phyloP scores from a whole-genome alignment of 2,888 invertebrate species.

The Drosophila nr. medialis region DNA sequence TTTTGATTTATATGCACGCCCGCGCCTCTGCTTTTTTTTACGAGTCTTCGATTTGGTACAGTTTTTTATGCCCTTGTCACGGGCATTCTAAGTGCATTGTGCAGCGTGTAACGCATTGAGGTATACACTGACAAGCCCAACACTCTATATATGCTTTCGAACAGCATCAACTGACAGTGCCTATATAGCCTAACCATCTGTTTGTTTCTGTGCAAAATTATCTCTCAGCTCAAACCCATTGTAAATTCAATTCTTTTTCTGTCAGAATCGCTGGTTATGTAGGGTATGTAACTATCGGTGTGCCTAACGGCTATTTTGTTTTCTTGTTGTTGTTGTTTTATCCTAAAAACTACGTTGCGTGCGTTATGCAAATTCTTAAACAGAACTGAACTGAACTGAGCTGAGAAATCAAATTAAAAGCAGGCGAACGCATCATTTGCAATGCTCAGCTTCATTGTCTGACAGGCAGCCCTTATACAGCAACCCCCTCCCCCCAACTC shows the following conservation, averaged over 20 bases:
- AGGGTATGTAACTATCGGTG: background rate
- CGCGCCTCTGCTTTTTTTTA: constrained; percentile 71
- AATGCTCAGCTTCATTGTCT: constrained; percentile 35
- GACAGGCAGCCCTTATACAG: constrained; percentile 33
- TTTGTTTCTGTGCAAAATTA: background rate
- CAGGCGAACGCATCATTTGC: constrained; percentile 63
- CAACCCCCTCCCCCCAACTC: background rate
- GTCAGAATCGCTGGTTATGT: no score
- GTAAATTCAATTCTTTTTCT: no score
- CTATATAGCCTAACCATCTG: background rate
- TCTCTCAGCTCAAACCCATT: background rate
- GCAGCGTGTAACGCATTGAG: background rate
- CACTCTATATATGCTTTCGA: background rate
- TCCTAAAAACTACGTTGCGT: constrained; percentile 32
- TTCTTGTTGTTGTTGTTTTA: constrained; percentile 37
- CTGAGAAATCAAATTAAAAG: constrained; percentile 70
- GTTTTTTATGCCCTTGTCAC: background rate
- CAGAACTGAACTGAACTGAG: constrained; percentile 43
- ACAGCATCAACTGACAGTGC: background rate
- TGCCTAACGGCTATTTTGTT: background rate
- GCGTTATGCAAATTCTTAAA: constrained; percentile 50
- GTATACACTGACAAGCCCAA: background rate
- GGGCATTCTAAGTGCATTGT: background rate
- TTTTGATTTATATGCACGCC: constrained; percentile 83
- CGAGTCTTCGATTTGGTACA: constrained; percentile 44